Evolutionary conservation across 2,888 invertebrate species (phyloP).

Genomic region (Corbicula japonica): DNA sequence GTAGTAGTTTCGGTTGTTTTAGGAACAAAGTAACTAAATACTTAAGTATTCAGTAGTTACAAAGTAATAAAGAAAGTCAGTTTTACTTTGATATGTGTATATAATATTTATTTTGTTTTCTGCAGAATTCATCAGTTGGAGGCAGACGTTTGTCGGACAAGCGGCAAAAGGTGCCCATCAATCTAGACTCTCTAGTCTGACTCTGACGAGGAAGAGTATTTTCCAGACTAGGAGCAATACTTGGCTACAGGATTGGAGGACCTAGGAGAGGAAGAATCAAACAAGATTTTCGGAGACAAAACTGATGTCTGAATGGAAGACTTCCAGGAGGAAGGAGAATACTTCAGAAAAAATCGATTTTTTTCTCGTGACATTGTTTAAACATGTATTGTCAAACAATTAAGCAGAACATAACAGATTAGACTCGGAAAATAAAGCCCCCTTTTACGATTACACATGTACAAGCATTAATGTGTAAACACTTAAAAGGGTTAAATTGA

Average conservation of each 20-base stretch:
- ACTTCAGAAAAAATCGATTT: background rate
- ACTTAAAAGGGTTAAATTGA: too few relatives aligned
- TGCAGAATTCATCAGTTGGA: constrained; percentile 2
- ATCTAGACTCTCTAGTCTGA: background rate
- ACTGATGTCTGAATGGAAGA: background rate
- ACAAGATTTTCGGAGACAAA: background rate
- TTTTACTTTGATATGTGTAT: background rate
- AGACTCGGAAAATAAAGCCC: too few relatives aligned
- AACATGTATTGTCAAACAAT: too few relatives aligned
- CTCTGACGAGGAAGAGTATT: background rate
- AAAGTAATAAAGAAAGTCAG: background rate
- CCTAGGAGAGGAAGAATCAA: background rate
- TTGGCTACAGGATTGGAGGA: background rate
- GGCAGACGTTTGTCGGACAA: background rate
- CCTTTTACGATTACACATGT: too few relatives aligned
- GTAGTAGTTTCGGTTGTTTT: too few relatives aligned
- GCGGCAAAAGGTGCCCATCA: background rate
- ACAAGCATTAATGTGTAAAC: too few relatives aligned
- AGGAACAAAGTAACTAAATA: too few relatives aligned
- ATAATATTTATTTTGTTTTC: too few relatives aligned
- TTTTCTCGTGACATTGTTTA: background rate
- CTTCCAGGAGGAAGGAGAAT: background rate
- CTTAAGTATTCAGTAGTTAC: too few relatives aligned
- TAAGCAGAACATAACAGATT: too few relatives aligned
- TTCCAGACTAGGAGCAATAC: too few relatives aligned